Base-by-base conservation (phyloP, 2,113 vertebrate genomes). In the Potamarius usumacintae region DNA sequence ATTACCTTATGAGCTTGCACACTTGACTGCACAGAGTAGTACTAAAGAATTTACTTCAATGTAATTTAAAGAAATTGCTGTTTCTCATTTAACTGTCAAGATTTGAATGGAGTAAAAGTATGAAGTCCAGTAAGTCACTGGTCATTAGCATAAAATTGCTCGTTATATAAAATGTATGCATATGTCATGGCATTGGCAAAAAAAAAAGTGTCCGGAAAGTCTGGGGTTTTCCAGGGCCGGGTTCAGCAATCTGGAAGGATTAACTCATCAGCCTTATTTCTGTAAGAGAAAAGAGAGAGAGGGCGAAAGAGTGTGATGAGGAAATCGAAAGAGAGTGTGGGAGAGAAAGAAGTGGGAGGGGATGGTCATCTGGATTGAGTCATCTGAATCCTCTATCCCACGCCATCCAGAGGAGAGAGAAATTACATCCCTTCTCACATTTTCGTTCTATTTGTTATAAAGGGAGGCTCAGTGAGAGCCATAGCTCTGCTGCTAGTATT, bases 141-240 rank as follows among this genome's bases (percentile, higher is more conserved):
- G 30, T 34, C 4, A 17, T 55, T 80, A 18, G 63, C 48, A 80
- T 80, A 42, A 79, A 79, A 65, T 69, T 79, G 62, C 5, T 15
- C 27, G 20, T 71, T 15, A 71, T 5, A 58, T 80, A 71, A 80
- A 71, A 58, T 58, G 27, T 69, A 72, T 48, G 63, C 25, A 60
- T 81, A 42, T 86, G 53, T 52, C 52, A 83, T 89, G 67, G 60
- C 65, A 34, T 77, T 27, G 52, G 69, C 69, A 60, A 30, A 34
- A 48, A 25, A 88, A 86, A 22, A 7, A 58, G 34, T 57, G 8
- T 71, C 87, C 89, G 93, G 95, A 93, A 94, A 93, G 85, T 93
- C 92, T n/a, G 95, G 94, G 94, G 91, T 94, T 95, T 95, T 95
- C 95, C 95, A 93, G 91, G 53, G 82, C 82, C 82, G 87, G 72